Conservation (phyloP, 2,888 invertebrate genomes). For the Eupithecia dodoneata region DNA sequence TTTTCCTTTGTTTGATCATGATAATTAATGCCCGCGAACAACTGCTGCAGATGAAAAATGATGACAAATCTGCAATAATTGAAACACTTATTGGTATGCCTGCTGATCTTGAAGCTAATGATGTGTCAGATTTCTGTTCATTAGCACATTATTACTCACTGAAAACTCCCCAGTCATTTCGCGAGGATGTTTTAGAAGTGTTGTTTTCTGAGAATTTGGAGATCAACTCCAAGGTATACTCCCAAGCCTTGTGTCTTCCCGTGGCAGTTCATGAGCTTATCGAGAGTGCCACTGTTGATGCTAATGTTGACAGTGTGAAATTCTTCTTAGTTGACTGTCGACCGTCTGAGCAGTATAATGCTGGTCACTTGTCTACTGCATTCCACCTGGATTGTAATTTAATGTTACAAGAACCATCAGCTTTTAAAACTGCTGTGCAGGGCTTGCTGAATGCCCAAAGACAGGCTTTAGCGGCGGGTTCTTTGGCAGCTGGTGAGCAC, state of each 20-base stretch:
- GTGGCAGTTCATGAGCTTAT: conserved; percentile 97
- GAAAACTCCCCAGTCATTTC: conserved; percentile 96
- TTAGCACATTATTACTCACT: conserved; percentile 97
- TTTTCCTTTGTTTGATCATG: conserved; percentile 97
- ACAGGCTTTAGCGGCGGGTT: conserved; percentile 93
- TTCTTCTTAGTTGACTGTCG: conserved; percentile 99
- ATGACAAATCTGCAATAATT: conserved; percentile 87
- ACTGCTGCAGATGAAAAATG: conserved; percentile 90
- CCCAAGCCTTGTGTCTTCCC: conserved; percentile 96
- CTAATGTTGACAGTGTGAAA: conserved; percentile 87
- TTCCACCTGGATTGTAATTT: conserved; percentile 99
- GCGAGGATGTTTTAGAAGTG: conserved; percentile 90
- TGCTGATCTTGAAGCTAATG: conserved; percentile 94
- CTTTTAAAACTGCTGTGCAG: conserved; percentile 97
- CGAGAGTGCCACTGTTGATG: conserved; percentile 89
- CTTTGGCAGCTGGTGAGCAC: conserved; percentile 93
- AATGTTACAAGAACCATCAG: conserved; percentile 97
- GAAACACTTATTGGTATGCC: conserved; percentile 90
- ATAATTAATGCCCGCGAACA: conserved; percentile 96
- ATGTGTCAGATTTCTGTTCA: conserved; percentile 98
- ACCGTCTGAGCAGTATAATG: conserved; percentile 98
- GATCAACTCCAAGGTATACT: conserved; percentile 86
- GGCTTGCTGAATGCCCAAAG: conserved; percentile 95
- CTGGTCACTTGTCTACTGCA: conserved; percentile 97
- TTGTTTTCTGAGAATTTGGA: conserved; percentile 85